These are phyloP conservation scores for Mesocentrotus franciscanus DNA, from an alignment of 53 echinoderm and acorn worm genomes.

Conservation along the genomic window DNA sequence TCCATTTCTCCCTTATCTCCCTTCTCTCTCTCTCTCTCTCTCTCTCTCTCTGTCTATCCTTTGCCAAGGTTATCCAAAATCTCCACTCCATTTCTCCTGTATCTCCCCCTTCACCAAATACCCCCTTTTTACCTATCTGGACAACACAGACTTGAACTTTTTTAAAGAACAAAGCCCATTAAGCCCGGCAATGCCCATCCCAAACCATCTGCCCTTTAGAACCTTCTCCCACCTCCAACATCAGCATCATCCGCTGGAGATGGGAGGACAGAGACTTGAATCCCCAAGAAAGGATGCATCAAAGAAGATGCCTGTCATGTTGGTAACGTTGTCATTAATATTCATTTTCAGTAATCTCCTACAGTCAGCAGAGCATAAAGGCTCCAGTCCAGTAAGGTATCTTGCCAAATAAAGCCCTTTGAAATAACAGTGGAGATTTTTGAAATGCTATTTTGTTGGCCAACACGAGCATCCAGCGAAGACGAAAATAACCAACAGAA, in stretches of 20 bases:
- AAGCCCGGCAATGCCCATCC: not conserved
- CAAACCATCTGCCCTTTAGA: not conserved
- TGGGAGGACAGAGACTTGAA: not conserved
- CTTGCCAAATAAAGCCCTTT: not conserved
- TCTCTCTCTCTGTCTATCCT: not conserved
- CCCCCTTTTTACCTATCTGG: not conserved
- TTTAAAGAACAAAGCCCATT: constrained; percentile 9
- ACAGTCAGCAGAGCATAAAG: not conserved
- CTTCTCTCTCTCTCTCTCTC: not conserved
- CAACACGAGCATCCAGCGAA: no score
- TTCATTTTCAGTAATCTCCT: not conserved
- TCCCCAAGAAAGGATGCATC: not conserved
- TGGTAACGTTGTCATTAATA: not conserved
- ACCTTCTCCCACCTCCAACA: not conserved
- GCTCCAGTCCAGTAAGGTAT: not conserved
- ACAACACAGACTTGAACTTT: not conserved
- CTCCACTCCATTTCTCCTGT: not conserved
- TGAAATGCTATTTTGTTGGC: no score
- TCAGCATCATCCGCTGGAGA: not conserved
- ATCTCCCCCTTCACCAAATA: not conserved
- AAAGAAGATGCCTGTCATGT: not conserved
- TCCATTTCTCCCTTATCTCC: not conserved
- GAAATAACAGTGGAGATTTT: no score
- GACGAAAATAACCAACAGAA: no score
- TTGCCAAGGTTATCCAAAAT: not conserved